A percentile compares a stretch with the other conserved stretches of the same genome.
These are phyloP conservation scores for Caenorhabditis virilis DNA, from an alignment of 2,888 invertebrate genomes.

Conservation along the genomic window DNA sequence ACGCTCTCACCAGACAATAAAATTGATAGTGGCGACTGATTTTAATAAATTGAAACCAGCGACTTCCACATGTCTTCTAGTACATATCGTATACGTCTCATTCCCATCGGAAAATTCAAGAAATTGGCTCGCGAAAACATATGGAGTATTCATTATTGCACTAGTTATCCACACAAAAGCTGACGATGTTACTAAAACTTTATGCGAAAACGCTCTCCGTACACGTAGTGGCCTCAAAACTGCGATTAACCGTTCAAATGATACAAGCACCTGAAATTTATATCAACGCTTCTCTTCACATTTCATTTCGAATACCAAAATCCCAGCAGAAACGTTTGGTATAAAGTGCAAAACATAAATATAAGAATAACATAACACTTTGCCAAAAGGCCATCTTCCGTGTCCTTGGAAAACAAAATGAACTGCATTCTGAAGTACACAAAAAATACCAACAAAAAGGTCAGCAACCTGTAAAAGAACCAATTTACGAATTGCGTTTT, in stretches of 20 bases:
- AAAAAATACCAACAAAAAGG: conserved; percentile 87
- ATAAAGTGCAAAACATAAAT: conserved; percentile 87
- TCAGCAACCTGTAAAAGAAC: conserved; percentile 76
- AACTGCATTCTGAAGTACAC: conserved; percentile 85
- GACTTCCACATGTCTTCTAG: conserved; percentile 47
- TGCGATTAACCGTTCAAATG: conserved; percentile 64
- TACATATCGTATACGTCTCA: conserved; percentile 55
- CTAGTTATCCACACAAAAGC: conserved; percentile 58
- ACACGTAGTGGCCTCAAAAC: conserved; percentile 64
- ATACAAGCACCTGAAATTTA: conserved; percentile 59
- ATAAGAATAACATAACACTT: conserved; percentile 87
- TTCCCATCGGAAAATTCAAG: conserved; percentile 51
- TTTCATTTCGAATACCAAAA: conserved; percentile 74
- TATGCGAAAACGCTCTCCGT: conserved; percentile 52
- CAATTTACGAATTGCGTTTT: background rate
- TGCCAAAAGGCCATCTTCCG: conserved; percentile 69
- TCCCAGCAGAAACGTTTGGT: conserved; percentile 84
- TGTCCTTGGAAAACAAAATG: conserved; percentile 62
- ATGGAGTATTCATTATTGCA: conserved; percentile 63
- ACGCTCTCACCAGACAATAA: conserved; percentile 58
- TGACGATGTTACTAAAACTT: conserved; percentile 53
- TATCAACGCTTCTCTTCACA: background rate
- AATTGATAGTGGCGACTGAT: conserved; percentile 58
- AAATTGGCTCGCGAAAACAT: conserved; percentile 60
- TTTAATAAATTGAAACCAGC: conserved; percentile 60